A percentile compares a stretch with the other conserved stretches of the same genome.
These are phyloP conservation scores for Andrena flavipes DNA, from an alignment of 2,888 invertebrate species.

Conservation along the genomic window DNA sequence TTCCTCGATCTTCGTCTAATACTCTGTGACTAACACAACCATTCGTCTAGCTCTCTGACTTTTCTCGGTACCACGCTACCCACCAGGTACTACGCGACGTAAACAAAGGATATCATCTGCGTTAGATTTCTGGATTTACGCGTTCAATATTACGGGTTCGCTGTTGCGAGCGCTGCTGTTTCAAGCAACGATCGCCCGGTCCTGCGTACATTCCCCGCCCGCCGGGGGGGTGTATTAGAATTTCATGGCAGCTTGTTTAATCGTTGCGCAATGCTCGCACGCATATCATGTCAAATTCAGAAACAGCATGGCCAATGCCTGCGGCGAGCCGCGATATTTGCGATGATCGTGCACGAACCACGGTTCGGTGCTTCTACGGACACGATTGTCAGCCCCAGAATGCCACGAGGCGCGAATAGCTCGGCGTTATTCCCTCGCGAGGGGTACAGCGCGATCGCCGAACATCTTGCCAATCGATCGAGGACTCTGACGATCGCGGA, in stretches of 20 bases:
- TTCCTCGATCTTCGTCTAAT: not conserved
- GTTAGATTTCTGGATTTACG: too few species aligned
- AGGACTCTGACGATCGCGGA: not conserved
- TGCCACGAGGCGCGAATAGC: conserved; percentile 3
- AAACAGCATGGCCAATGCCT: conserved; percentile 33
- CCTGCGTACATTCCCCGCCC: not conserved
- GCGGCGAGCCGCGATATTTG: conserved; percentile 30
- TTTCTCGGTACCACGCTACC: too few species aligned
- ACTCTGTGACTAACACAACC: not conserved
- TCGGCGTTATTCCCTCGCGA: not conserved
- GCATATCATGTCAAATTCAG: conserved; percentile 50
- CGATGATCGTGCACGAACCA: conserved; percentile 16
- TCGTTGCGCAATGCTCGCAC: conserved; percentile 30
- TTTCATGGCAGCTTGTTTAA: conserved; percentile 13
- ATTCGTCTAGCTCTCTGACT: too few species aligned
- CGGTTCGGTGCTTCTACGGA: not conserved
- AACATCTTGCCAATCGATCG: conserved; percentile 5
- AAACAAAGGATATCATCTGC: too few species aligned
- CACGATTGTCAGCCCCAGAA: conserved; percentile 10
- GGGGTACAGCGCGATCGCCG: not conserved
- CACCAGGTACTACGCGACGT: too few species aligned
- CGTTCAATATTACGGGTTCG: too few species aligned
- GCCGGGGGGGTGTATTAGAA: not conserved
- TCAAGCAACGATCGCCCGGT: too few species aligned
- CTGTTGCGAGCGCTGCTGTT: too few species aligned